Conservation (phyloP, 2,113 vertebrate genomes). For the Apus apus region DNA sequence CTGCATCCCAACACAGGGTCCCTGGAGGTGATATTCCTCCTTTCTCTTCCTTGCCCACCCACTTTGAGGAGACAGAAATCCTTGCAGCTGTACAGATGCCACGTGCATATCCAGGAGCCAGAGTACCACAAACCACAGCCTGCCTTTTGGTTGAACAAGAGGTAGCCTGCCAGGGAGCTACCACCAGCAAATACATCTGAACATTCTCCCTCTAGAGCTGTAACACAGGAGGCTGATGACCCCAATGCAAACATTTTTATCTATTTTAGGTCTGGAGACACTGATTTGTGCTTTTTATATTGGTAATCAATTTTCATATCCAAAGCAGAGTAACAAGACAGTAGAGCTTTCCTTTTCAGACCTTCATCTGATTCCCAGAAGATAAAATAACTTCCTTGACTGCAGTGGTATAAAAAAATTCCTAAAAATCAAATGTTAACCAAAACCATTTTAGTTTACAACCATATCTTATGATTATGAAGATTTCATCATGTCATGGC, state of each 20-base stretch:
- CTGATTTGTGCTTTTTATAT: not conserved
- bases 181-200: not conserved
- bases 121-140: not conserved
- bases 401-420: not conserved
- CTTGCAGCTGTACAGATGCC: not conserved
- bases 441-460: not conserved
- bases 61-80: not conserved
- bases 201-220: rapidly evolving
- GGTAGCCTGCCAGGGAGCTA: too few relatives aligned
- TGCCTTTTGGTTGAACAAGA: not conserved
- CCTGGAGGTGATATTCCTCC: rapidly evolving
- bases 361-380: not conserved
- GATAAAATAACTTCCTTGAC: not conserved
- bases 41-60: not conserved
- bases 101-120: not conserved
- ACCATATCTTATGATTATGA: not conserved
- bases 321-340: not conserved
- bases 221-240: not conserved
- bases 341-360: not conserved
- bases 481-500: not conserved
- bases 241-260: not conserved
- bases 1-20: rapidly evolving
- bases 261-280: not conserved
- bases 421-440: not conserved
- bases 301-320: not conserved